Evolutionary conservation across 1,140 invertebrate species (phyloP), one percentile per base, ranked within the genome.

Genomic region (Drosophila arizonae): DNA sequence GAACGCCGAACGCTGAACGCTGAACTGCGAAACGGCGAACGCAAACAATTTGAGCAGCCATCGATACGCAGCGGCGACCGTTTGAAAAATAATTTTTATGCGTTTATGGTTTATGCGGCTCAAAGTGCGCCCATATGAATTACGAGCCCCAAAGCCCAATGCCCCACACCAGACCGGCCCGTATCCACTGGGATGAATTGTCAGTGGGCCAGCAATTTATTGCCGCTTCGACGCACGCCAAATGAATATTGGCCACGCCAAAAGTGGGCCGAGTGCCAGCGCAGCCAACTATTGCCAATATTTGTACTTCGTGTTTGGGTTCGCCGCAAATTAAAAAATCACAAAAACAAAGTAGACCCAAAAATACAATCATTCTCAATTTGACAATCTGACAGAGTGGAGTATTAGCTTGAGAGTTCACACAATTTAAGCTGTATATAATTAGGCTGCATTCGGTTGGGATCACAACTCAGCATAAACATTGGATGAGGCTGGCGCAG

Each of bases 41-140:
- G 76, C 72, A 43, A 87, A 82, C 79, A 87, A 86, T 86, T 81
- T 87, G 69, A 75, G 68, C 52, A 54, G 58, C 73, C 82, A 82
- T 86, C 82, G 79, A 87, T 82, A 68, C 64, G 73, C 77, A 69
- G 58, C 65, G 74, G 45, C 46, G 39, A 55, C 60, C 48, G 72
- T 75, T 75, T 60, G 61, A 75, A 75, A 64, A 73, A 75, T 75
- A 30, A 75, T 64, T 75, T 71, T 75, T 75, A 75, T 71, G 72
- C 71, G 65, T 87, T 81, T 87, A 86, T 87, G 82, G 82, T 78
- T 86, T 87, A 71, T 74, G 77, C 62, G 60, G 80, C 61, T 68
- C 79, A 72, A 82, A 82, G 62, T 51, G 43, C 43, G 72, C 54
- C 66, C 82, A 65, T 87, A 73, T 73, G 79, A 79, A 64, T 57